Conservation (phyloP, 1,140 invertebrate genomes). For the Plutomurus gul region DNA sequence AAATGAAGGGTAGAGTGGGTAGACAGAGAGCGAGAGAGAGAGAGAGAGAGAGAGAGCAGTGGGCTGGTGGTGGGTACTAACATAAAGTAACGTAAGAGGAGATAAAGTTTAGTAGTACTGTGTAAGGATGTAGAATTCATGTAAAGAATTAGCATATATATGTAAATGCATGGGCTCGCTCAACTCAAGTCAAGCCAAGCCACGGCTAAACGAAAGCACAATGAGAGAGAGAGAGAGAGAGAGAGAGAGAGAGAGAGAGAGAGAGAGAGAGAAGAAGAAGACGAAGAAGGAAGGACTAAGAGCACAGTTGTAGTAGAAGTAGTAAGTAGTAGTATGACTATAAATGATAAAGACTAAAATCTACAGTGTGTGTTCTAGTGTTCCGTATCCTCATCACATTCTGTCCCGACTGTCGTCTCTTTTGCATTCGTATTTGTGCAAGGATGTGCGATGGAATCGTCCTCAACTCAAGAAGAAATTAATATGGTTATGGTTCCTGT, state of each 20-base stretch:
- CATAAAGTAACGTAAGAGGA: no score
- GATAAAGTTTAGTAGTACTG: background rate
- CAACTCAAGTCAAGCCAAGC: background rate
- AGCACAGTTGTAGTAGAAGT: no score
- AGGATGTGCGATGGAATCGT: constrained; percentile 25
- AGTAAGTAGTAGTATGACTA: no score
- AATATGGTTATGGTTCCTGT: constrained; percentile 42
- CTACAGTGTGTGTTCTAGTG: constrained; percentile 28
- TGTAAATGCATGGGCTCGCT: background rate
- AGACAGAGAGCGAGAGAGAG: background rate
- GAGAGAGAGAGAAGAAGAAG: no score
- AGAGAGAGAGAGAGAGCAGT: background rate
- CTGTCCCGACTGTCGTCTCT: constrained; percentile 6
- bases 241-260: no score
- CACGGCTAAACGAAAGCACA: background rate
- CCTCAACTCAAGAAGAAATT: constrained; percentile 37
- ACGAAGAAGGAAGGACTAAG: no score
- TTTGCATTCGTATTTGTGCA: constrained; percentile 26
- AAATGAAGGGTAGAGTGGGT: background rate
- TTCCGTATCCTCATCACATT: constrained; percentile 26
- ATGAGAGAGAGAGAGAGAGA: background rate
- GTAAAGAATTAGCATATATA: constrained; percentile 30
- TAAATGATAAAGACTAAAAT: constrained; percentile 23
- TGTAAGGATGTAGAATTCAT: constrained; percentile 1
- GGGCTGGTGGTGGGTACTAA: no score